Evolutionary conservation across 1,140 invertebrate genomes (phyloP).

Genomic region (Nylanderia fulva): DNA sequence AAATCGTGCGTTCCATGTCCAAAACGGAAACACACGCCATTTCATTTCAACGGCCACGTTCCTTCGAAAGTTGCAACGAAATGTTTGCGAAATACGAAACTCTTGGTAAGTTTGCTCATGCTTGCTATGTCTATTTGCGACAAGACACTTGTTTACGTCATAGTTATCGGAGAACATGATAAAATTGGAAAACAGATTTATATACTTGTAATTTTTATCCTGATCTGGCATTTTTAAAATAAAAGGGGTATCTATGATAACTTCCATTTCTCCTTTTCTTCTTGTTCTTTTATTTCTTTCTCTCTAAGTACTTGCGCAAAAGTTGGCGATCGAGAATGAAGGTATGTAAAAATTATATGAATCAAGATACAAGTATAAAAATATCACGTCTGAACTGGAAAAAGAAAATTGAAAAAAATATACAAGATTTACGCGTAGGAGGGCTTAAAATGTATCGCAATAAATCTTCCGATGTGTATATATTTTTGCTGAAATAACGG

Average conservation of each 20-base stretch:
- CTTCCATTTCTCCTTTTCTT: background rate
- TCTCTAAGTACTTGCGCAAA: background rate
- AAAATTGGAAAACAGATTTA: background rate
- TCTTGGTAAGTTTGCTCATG: constrained; percentile 35
- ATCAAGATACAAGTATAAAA: background rate
- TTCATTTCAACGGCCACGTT: constrained; percentile 27
- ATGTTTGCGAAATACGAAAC: constrained; percentile 45
- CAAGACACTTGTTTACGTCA: background rate
- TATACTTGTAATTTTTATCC: background rate
- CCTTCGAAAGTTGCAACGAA: constrained; percentile 30
- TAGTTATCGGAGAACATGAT: background rate
- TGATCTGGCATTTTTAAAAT: background rate
- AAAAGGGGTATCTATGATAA: background rate
- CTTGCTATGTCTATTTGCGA: constrained; percentile 18
- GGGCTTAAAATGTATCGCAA: background rate
- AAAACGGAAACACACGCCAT: constrained; percentile 50
- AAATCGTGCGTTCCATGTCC: constrained; percentile 46
- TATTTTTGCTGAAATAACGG: constrained; percentile 25
- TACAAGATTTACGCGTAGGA: background rate
- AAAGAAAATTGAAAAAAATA: background rate
- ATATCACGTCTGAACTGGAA: background rate
- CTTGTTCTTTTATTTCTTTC: background rate
- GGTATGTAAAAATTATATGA: background rate
- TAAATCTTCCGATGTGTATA: constrained; percentile 8
- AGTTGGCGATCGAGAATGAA: constrained; percentile 25